These are phyloP conservation scores for Meganola albula DNA, from an alignment of 2,888 invertebrate genomes.

Conservation along the genomic window DNA sequence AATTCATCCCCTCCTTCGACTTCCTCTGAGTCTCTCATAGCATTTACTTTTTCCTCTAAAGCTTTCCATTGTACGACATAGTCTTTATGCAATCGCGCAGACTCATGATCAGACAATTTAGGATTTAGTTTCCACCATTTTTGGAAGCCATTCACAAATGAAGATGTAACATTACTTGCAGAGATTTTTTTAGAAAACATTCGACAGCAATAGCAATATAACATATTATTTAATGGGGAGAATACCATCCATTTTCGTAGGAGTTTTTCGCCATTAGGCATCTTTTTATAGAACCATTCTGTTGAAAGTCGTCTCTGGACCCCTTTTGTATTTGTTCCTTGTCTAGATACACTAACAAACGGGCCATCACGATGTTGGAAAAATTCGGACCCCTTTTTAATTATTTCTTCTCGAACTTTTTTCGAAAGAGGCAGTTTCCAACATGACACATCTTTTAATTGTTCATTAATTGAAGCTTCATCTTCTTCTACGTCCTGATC, in stretches of 20 bases:
- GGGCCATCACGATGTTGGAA: conserved; percentile 5
- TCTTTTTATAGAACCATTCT: conserved; percentile 3
- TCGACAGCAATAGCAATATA: conserved; percentile 8
- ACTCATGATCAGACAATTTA: too few species aligned
- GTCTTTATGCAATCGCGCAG: too few species aligned
- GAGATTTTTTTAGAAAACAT: conserved; percentile 4
- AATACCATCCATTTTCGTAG: conserved; percentile 1
- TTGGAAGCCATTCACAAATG: conserved; percentile 5
- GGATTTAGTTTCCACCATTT: conserved; percentile 5
- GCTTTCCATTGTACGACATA: conserved; percentile 7
- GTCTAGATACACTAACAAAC: conserved; percentile 5
- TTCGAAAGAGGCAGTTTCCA: conserved; percentile 5
- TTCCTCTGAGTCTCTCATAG: too few species aligned
- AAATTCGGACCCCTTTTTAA: conserved; percentile 4
- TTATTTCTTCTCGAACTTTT: conserved; percentile 1
- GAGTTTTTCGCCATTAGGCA: conserved; percentile 2
- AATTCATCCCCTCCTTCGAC: conserved; percentile 11
- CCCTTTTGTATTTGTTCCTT: conserved; percentile 4
- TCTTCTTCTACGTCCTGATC: too few species aligned
- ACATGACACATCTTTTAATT: conserved; percentile 6
- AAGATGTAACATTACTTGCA: not conserved
- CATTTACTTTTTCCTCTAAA: conserved; percentile 7
- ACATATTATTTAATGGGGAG: conserved; percentile 1
- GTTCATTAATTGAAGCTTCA: too few species aligned
- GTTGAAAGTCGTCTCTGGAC: conserved; percentile 2